A percentile compares a stretch with the other conserved stretches of the same genome.
These are phyloP conservation scores for Orbicella faveolata DNA, from an alignment of 64 coral and sea anemone species.

Conservation along the genomic window DNA sequence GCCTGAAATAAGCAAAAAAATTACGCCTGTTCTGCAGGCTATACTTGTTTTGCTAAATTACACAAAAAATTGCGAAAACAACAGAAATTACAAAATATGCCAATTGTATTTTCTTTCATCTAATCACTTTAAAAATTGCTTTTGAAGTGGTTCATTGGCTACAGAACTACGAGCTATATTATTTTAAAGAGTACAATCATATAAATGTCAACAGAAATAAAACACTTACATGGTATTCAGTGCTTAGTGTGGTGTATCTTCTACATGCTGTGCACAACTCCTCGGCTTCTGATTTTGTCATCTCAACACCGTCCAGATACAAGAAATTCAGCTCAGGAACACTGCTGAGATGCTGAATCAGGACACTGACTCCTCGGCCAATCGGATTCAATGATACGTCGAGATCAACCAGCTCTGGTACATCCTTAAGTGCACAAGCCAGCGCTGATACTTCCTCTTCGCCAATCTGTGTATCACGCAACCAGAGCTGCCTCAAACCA, in stretches of 20 bases:
- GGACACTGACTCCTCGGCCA: neutral
- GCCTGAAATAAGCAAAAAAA: too few relatives aligned
- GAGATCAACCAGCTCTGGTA: neutral
- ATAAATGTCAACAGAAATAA: neutral
- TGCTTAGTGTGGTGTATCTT: neutral
- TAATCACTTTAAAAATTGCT: too few relatives aligned
- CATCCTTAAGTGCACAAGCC: neutral
- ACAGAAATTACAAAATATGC: too few relatives aligned
- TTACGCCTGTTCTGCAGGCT: too few relatives aligned
- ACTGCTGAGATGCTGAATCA: neutral
- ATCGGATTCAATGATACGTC: neutral
- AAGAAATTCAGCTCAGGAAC: neutral
- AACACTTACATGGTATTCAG: conserved; percentile 3
- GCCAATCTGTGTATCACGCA: neutral
- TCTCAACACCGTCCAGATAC: neutral
- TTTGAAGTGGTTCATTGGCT: too few relatives aligned
- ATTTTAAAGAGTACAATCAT: too few relatives aligned
- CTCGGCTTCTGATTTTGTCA: neutral
- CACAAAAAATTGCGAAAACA: too few relatives aligned
- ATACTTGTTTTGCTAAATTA: too few relatives aligned
- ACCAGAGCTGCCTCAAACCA: neutral
- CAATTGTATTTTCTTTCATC: too few relatives aligned
- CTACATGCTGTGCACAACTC: neutral
- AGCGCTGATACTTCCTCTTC: neutral
- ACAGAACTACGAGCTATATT: too few relatives aligned